Percentiles rank a stretch among this genome's conserved stretches.
Evolutionary conservation across 1,140 invertebrate species (phyloP).

Genomic region (Cephus cinctus): DNA sequence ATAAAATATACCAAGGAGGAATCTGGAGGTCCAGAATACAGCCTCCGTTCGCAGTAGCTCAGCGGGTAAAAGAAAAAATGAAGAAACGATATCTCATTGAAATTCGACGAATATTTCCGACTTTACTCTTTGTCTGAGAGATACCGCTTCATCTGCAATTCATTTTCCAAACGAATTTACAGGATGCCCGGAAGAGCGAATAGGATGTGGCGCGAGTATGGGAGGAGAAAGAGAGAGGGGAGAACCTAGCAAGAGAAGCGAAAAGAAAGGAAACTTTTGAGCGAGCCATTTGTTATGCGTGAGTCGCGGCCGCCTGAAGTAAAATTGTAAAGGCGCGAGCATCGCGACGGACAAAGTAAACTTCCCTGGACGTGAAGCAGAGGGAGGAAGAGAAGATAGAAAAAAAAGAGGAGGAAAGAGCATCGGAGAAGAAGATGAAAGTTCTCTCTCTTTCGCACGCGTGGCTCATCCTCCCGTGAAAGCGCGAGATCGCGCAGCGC

Average conservation of each 20-base stretch:
- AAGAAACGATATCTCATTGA: conserved; percentile 2
- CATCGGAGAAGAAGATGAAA: conserved; percentile 7
- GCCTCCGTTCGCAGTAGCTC: no score
- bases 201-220: conserved; percentile 21
- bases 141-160: conserved; percentile 7
- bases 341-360: conserved; percentile 13
- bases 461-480: not conserved
- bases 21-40: no score
- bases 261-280: conserved; percentile 9
- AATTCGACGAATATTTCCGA: conserved; percentile 4
- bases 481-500: no score
- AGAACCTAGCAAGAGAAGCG: conserved; percentile 7
- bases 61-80: no score
- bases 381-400: conserved; percentile 4
- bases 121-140: conserved; percentile 4
- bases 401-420: conserved; percentile 13
- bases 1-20: no score
- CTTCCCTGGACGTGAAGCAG: conserved; percentile 8
- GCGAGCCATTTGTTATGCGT: conserved; percentile 10
- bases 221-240: no score
- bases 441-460: conserved; percentile 8
- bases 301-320: conserved; percentile 1
- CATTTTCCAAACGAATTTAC: conserved; percentile 8
- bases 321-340: conserved; percentile 1
- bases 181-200: not conserved